Base-by-base conservation (phyloP, 1,140 invertebrate species). In the Ooceraea biroi region DNA sequence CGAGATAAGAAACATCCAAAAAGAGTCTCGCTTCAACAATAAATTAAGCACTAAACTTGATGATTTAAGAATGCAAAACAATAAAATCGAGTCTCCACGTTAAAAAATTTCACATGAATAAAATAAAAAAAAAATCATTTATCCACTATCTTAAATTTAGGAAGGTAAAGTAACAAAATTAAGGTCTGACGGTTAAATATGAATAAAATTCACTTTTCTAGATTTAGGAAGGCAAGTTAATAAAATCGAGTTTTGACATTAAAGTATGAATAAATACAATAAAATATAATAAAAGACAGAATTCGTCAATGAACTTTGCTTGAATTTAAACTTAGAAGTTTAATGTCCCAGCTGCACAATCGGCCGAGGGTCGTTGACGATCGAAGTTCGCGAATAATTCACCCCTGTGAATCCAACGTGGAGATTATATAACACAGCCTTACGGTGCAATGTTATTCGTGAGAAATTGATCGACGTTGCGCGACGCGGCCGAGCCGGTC, bases 401-500 rank as follows among this genome's bases (percentile, higher is more conserved):
- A 22, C 41, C 3, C 7, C 17, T 30, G 25, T 63, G 50, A 78
- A 68, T 68, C 69, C 76, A 55, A 69, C 63, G 36, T 78, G 48
- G 48, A 55, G 52, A 58, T 80, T 80, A 19, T 74, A 82, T 52
- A 74, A 82, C 74, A 55, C 69, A 41, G 71, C 27, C 69, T 74
- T 60, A 74, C 68, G 19, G 85, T 36, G 60, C 52, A 77, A 73
- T 77, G 83, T 87, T 88, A 87, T 87, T 84, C 36, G 68, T 66
- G 65, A 61, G 80, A 88, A 88, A 88, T 88, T 84, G 87, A 88
- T 88, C 58, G 86, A 87, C 85, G 85, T 76, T 83, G 66, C 80
- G 72, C 69, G 80, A 63, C 69, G 72, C 63, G 80, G 48, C 57
- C 86, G 48, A 36, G 19, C 71, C 44, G 65, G 65, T 55, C 58